Conservation (phyloP, 2,888 invertebrate genomes). For the Rotaria socialis region DNA sequence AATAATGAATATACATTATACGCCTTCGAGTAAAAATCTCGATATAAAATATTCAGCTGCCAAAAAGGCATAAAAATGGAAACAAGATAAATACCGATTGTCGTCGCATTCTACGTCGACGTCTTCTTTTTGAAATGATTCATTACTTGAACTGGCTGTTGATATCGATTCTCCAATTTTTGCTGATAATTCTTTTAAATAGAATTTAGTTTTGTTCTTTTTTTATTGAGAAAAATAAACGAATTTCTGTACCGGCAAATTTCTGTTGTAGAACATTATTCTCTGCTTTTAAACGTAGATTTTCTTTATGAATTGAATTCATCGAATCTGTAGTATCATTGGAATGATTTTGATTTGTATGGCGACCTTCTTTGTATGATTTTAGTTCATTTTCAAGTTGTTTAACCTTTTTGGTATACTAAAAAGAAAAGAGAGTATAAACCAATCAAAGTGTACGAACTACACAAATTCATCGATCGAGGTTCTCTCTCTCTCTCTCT, state of each 20-base stretch:
- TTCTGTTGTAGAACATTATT: conserved; percentile 57
- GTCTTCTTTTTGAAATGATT: conserved; percentile 18
- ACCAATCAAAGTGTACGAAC: not conserved
- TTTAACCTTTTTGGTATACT: conserved; percentile 49
- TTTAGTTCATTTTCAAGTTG: conserved; percentile 58
- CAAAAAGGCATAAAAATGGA: not conserved
- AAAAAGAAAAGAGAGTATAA: not conserved
- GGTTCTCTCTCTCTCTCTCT: too few species aligned
- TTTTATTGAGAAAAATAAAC: not conserved
- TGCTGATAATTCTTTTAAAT: not conserved
- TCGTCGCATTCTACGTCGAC: not conserved
- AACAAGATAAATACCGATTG: not conserved
- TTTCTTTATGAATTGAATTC: conserved; percentile 52
- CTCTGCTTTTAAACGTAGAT: conserved; percentile 57
- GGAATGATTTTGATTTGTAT: conserved; percentile 48
- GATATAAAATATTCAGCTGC: not conserved
- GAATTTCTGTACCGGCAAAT: conserved; percentile 50
- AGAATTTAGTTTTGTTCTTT: not conserved
- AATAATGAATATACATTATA: not conserved
- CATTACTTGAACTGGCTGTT: conserved; percentile 4
- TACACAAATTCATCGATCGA: not conserved
- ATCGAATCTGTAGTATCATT: not conserved
- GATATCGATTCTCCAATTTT: not conserved
- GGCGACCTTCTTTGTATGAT: conserved; percentile 52
- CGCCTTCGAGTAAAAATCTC: not conserved